Evolutionary conservation across 2,797 vertebrate genomes (phyloP), one percentile per base, ranked within the genome.

Genomic region (Myotis pilosus): DNA sequence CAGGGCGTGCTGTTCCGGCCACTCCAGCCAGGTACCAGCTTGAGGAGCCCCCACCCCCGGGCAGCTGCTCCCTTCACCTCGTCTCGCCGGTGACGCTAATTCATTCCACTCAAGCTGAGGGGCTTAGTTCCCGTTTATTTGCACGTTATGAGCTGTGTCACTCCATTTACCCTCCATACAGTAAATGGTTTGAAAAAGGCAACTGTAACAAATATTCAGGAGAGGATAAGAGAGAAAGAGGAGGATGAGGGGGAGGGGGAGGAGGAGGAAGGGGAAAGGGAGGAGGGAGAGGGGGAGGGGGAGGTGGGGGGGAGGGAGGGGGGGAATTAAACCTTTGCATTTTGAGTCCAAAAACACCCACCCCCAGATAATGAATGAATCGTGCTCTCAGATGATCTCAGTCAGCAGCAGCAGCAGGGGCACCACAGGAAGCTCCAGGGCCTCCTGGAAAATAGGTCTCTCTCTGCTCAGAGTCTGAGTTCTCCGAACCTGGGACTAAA

Each of bases 1-100:
- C 97, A 98, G 98, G 97, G 98, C 98, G 98, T 98, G 98, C 98
- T 99, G 98, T 98, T 98, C 97, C 87, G 98, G 98, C 97, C 97
- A 95, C 98, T 98, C 98, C 98, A 98, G 98, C 98, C 97, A 98
- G 94, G 97, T 98, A 98, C 98, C 98, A 98, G 96, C 98, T 96
- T 97, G 95, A 96, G 88, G 97, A 94, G 96, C 95, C 97, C 97
- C 96, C 62, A 47, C 96, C 99, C 98, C 98, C 98, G 96, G 98
- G 97, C 98, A 98, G 98, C 97, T 93, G 95, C 98, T 98, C 98
- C 95, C 97, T 95, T 98, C 98, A 97, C 98, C 96, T 95, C 97
- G 98, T 96, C 95, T 97, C 97, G 95, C 97, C 87, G 96, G 97
- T 92, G 96, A 98, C 98, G 97, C 97, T 98, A 97, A 98, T 96